phyloP scores from a whole-genome alignment of 2,797 vertebrate species.

The Rhinella marina region DNA sequence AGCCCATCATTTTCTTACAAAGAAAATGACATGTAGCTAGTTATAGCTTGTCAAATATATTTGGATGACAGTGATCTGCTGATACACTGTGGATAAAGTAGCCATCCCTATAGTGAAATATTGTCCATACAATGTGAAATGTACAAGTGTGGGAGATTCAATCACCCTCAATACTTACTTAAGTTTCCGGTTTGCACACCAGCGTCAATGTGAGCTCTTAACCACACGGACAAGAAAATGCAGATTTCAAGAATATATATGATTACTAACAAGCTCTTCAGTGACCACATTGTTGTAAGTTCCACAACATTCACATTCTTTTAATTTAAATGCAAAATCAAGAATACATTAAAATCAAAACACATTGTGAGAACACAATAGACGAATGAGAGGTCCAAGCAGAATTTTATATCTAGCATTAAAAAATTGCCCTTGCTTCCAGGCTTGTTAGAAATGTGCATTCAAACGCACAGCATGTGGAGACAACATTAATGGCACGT shows the following conservation, averaged over 20 bases:
- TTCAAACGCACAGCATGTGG: slow-evolving; percentile 43
- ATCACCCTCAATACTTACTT: neutral
- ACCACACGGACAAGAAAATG: neutral
- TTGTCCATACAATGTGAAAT: neutral
- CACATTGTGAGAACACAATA: slow-evolving; percentile 46
- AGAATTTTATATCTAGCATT: slow-evolving; percentile 20
- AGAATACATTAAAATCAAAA: slow-evolving; percentile 41
- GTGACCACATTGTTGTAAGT: slow-evolving; percentile 44
- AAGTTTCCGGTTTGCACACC: neutral
- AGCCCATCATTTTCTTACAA: too few species aligned
- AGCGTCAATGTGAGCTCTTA: neutral
- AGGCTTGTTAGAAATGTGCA: slow-evolving; percentile 42
- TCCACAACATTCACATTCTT: slow-evolving; percentile 35
- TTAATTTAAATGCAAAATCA: slow-evolving; percentile 52
- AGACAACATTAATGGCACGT: slow-evolving; percentile 47
- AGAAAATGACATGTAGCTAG: too few species aligned
- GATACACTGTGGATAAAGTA: too few species aligned
- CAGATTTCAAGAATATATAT: slow-evolving; percentile 13
- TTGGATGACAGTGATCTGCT: too few species aligned
- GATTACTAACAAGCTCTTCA: slow-evolving; percentile 48
- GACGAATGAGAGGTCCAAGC: slow-evolving; percentile 42
- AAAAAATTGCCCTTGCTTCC: slow-evolving; percentile 14
- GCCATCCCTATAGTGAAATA: neutral
- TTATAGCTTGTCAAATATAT: too few species aligned
- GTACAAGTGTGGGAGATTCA: neutral